phyloP scores from a whole-genome alignment of 2,888 invertebrate species.

The Polylopha cassiicola region DNA sequence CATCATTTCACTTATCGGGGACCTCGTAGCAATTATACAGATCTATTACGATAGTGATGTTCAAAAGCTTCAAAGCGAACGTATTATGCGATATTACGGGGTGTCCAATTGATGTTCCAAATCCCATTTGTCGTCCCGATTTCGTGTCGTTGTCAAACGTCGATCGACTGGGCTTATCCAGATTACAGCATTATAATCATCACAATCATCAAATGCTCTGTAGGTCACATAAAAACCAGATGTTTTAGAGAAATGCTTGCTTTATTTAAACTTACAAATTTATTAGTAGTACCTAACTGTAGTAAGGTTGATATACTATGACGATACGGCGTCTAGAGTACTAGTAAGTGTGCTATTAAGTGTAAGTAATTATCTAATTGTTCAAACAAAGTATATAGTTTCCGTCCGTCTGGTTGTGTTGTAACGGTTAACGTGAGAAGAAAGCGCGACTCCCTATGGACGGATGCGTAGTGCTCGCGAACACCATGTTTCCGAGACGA shows the following conservation, averaged over 20 bases:
- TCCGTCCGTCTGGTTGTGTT: constrained; percentile 22
- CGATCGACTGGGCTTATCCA: constrained; percentile 16
- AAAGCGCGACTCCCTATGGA: constrained; percentile 42
- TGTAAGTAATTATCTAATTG: constrained; percentile 16
- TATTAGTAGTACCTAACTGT: not conserved
- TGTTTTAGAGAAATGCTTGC: constrained; percentile 3
- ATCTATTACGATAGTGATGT: no score
- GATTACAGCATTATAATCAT: constrained; percentile 15
- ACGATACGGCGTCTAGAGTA: no score
- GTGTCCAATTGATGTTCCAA: constrained; percentile 18
- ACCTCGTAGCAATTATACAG: no score
- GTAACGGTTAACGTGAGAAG: constrained; percentile 46
- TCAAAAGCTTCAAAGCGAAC: no score
- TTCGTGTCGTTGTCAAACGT: constrained; percentile 18
- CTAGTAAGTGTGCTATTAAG: not conserved
- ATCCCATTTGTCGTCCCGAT: constrained; percentile 19
- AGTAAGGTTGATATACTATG: no score
- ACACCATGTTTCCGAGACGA: constrained; percentile 6
- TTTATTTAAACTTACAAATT: no score
- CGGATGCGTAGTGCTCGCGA: constrained; percentile 4
- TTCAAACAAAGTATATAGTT: constrained; percentile 30
- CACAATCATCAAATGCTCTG: not conserved
- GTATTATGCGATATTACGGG: constrained; percentile 18
- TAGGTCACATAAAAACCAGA: constrained; percentile 11
- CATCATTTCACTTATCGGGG: no score